phyloP scores from a whole-genome alignment of 2,113 vertebrate species.

The Apteryx mantelli region DNA sequence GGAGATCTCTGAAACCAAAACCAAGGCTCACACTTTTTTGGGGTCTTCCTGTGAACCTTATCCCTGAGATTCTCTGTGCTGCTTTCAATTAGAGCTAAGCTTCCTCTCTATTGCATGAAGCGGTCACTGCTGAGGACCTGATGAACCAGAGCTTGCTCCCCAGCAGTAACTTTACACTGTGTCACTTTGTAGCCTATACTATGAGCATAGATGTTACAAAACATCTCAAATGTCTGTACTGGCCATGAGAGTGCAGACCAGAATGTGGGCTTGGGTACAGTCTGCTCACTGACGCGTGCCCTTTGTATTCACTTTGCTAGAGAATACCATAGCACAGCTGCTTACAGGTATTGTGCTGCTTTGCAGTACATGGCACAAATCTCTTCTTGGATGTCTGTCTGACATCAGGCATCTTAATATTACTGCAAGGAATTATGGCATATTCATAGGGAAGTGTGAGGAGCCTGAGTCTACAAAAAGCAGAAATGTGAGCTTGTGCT shows the following conservation, averaged over 20 bases:
- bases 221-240: not conserved
- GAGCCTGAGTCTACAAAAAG: no score
- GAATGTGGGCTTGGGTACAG: rapidly evolving
- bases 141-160: not conserved
- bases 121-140: not conserved
- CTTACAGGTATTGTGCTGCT: no score
- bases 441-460: no score
- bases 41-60: not conserved
- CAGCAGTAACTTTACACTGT: not conserved
- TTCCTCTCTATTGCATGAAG: not conserved
- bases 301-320: not conserved
- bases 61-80: rapidly evolving
- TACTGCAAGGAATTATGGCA: not conserved
- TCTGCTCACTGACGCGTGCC: rapidly evolving
- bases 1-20: not conserved
- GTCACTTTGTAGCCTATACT: not conserved
- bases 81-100: not conserved
- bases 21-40: not conserved
- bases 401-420: not conserved
- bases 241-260: not conserved
- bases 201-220: not conserved
- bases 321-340: not conserved
- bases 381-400: not conserved
- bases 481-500: no score
- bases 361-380: not conserved